Evolutionary conservation across 2,113 vertebrate species (phyloP).

Genomic region (Psophia crepitans): DNA sequence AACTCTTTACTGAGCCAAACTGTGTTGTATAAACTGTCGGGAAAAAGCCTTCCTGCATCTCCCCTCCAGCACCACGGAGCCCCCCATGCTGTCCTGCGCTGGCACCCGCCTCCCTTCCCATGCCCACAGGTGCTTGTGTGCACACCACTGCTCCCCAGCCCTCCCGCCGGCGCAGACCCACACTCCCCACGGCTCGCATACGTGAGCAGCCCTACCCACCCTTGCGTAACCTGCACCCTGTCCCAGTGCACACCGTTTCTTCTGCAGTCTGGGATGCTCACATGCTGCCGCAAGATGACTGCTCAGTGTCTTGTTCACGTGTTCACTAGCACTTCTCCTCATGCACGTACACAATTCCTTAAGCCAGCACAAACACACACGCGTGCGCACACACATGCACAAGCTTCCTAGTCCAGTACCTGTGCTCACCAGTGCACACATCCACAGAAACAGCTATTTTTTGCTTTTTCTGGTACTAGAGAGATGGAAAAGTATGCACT

Average conservation of each 20-base stretch:
- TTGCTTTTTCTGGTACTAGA: not conserved
- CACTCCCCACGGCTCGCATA: accelerated
- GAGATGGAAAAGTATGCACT: not conserved
- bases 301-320: accelerated
- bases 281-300: accelerated
- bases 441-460: not conserved
- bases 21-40: not conserved
- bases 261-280: not conserved
- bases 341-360: not conserved
- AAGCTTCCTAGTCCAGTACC: not conserved
- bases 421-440: not conserved
- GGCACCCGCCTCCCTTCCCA: accelerated
- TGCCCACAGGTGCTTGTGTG: accelerated
- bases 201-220: not conserved
- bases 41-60: not conserved
- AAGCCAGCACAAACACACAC: not conserved
- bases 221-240: accelerated
- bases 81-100: accelerated
- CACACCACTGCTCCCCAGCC: not conserved
- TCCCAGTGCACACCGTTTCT: accelerated
- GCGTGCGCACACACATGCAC: accelerated
- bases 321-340: not conserved
- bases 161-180: not conserved
- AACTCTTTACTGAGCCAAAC: slow-evolving; percentile 64
- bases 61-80: not conserved